Evolutionary conservation across 35 echinoderm and acorn worm species (phyloP), one percentile per base, ranked within the genome.

Genomic region (Apostichopus parvimensis): DNA sequence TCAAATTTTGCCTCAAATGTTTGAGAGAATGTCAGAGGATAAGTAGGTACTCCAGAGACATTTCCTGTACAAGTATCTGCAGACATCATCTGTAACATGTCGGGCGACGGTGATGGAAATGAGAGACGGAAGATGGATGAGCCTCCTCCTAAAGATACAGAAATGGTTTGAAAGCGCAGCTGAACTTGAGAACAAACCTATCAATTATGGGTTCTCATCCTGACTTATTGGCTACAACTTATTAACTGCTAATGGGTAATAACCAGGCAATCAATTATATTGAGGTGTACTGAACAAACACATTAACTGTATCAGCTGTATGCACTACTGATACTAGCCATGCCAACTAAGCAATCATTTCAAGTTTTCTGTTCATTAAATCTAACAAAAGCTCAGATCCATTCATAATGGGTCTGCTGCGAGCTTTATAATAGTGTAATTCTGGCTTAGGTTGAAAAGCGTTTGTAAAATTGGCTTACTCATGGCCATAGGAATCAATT

Each of bases 251-350:
- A 59, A 59, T 60, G 14, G 55, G 54, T 84, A 84, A 58, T 84
- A 60, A 60, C 81, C 10, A n/a, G 53, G 20, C 81, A 84, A 84
- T 84, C 81, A 84, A 84, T 84, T 84, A 84, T 58, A 56, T 52
- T 55, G 14, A 20, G 81, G 81, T 58, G 23, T 58, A 60, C 56
- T 20, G 81, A 84, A 59, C 28, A 84, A 20, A 83, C 52, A 54
- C 81, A 84, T 60, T 84, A 60, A 83, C 17, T 58, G 15, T 84
- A 84, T 55, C 79, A 75, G 13, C 71, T 75, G 17, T 75, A 22
- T 22, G 71, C 71, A 7, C 71, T n/a, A 7, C 71, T n/a, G 71
- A 75, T 75, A 75, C 34, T 45, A 45, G 71, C 71, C 17, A 7
- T 20, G 71, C 71, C 71, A 22, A 75, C 71, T 75, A 75, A 75